Percentiles rank a stretch among this genome's conserved stretches.
These are phyloP conservation scores for Exephanes ischioxanthus DNA, from an alignment of 2,888 invertebrate genomes.

Conservation along the genomic window DNA sequence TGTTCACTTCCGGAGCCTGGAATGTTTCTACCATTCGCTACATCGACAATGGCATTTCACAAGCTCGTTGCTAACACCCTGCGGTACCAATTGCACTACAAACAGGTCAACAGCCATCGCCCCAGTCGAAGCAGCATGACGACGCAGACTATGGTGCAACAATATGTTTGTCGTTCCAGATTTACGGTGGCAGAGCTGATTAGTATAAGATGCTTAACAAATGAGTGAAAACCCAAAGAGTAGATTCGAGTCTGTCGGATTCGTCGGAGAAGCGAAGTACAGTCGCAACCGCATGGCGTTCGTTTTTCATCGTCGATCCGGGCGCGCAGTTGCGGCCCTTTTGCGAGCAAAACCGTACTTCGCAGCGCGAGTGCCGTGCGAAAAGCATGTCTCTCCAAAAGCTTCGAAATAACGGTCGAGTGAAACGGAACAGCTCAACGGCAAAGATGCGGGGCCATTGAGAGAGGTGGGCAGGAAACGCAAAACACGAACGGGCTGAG, in stretches of 20 bases:
- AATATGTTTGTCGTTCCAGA: neutral
- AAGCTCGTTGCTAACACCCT: no score
- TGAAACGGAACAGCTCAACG: constrained; percentile 1
- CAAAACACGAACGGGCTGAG: constrained; percentile 20
- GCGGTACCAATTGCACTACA: no score
- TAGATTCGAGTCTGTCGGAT: neutral
- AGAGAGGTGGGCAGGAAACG: constrained; percentile 5
- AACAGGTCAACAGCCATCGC: neutral
- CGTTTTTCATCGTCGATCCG: neutral
- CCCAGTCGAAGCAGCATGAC: neutral
- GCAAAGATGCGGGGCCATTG: neutral
- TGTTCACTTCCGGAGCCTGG: no score
- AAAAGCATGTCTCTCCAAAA: neutral
- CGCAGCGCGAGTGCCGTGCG: neutral
- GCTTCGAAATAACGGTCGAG: constrained; percentile 13
- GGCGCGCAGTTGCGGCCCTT: neutral
- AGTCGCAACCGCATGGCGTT: constrained; percentile 6
- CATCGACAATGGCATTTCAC: no score
- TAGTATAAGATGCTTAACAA: constrained; percentile 1
- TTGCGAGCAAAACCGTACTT: neutral
- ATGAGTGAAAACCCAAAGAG: neutral
- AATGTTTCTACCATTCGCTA: no score
- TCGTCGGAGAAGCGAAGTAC: neutral
- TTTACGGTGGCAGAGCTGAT: neutral
- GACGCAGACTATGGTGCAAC: neutral